Evolutionary conservation across 2,797 vertebrate genomes (phyloP).

Genomic region (Emydoidea blandingii): DNA sequence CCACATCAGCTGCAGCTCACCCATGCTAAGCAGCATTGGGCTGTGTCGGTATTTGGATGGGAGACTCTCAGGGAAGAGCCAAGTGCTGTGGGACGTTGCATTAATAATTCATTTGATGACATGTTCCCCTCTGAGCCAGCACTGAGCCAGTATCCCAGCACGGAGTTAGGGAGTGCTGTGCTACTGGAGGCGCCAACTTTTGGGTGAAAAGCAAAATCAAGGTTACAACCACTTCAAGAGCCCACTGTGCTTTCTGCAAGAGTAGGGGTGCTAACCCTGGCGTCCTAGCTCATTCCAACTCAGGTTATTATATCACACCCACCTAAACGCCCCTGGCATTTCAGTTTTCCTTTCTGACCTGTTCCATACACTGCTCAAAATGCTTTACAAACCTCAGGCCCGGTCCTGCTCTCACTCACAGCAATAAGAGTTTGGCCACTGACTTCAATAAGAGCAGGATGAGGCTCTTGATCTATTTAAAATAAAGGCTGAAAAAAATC

Average conservation of each 20-base stretch:
- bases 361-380: not conserved
- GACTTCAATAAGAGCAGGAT: not conserved
- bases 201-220: not conserved
- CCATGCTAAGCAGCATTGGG: not conserved
- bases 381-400: not conserved
- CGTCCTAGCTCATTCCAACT: not conserved
- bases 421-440: not conserved
- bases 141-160: not conserved
- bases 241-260: not conserved
- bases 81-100: not conserved
- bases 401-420: not conserved
- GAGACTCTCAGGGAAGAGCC: not conserved
- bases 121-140: not conserved
- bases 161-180: not conserved
- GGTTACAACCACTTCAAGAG: not conserved
- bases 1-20: not conserved
- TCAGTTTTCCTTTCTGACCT: not conserved
- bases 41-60: not conserved
- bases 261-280: not conserved
- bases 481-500: slow-evolving; percentile 3
- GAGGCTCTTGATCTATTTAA: not conserved
- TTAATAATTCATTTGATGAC: not conserved
- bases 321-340: not conserved
- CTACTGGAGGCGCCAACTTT: not conserved
- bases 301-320: not conserved